phyloP scores from a whole-genome alignment of 2,797 vertebrate species.

The Phataginus tetradactyla region DNA sequence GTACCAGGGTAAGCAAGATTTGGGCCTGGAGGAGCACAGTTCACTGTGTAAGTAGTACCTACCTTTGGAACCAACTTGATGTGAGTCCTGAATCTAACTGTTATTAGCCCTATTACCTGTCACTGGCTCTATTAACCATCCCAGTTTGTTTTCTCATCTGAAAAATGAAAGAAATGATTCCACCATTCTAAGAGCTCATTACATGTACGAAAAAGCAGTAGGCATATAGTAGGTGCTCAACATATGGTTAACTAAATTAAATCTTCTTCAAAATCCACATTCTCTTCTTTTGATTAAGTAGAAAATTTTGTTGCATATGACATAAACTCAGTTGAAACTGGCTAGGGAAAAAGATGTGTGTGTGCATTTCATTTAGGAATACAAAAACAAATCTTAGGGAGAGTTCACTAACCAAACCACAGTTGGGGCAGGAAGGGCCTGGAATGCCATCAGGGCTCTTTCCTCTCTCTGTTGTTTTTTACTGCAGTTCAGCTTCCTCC shows the following conservation, averaged over 20 bases:
- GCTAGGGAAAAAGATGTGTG: neutral
- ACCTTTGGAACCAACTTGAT: neutral
- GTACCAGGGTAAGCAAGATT: neutral
- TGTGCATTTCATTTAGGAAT: neutral
- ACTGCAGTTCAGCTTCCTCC: neutral
- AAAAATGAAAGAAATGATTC: neutral
- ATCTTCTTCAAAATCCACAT: neutral
- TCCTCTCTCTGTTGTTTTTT: neutral
- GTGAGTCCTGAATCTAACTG: neutral
- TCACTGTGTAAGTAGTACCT: neutral
- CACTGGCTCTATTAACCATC: neutral
- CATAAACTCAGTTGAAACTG: neutral
- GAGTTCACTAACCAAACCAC: neutral
- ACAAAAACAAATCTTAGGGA: neutral
- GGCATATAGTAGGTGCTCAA: neutral
- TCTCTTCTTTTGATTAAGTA: neutral
- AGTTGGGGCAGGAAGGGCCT: neutral
- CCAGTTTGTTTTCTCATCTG: neutral
- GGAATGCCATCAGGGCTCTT: too few relatives aligned
- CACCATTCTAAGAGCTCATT: neutral
- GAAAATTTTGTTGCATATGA: neutral
- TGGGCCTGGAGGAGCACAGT: neutral
- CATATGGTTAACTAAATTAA: neutral
- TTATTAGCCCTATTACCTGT: neutral
- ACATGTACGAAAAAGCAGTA: neutral